Evolutionary conservation across 1,140 invertebrate genomes (phyloP), one percentile per base, ranked within the genome.

Genomic region (Nasonia vitripennis): DNA sequence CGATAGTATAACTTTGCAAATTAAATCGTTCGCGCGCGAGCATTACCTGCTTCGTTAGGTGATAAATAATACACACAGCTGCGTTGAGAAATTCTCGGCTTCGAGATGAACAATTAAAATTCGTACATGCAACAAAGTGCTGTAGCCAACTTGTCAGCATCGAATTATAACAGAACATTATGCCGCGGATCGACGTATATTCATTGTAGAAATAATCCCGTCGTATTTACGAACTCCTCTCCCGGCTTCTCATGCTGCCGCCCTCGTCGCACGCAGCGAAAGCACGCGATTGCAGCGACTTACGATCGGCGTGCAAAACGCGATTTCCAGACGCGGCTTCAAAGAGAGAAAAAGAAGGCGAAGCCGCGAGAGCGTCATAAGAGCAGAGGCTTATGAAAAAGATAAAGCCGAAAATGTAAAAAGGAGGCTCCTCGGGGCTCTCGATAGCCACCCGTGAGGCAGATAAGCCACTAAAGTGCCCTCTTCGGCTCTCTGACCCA

Each of bases 401-500:
- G 45, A 82, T 74, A 74, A 74, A 48, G 9, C 12, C n/a, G 20
- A 83, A 34, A 71, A 27, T 71, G 68, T 12, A 71, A 67, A 67
- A 67, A 67, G 6, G 10, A 71, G 68, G 23, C 68, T 71, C 11
- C 9, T 71, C 2, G 14, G 68, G 31, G 27, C 68, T 9, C 10
- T 48, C 68, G 45, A 51, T 81, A 73, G 14, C 79, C 68, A 31
- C n/a, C 68, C 34, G 37, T 10, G 20, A 71, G 37, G 20, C 17
- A 83, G 81, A 83, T 83, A 83, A 83, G 31, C 9, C 20, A 0
- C 11, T 83, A 83, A 83, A 83, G 81, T 75, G 51, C 73, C 73
- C 34, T 34, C 17, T 71, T 34, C 31, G 27, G 17, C 34, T 17
- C 71, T 20, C 11, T 45, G 17, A 23, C 20, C 48, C 7, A 62